Base-by-base conservation (phyloP, 2,888 invertebrate genomes). In the Sialis lutaria region DNA sequence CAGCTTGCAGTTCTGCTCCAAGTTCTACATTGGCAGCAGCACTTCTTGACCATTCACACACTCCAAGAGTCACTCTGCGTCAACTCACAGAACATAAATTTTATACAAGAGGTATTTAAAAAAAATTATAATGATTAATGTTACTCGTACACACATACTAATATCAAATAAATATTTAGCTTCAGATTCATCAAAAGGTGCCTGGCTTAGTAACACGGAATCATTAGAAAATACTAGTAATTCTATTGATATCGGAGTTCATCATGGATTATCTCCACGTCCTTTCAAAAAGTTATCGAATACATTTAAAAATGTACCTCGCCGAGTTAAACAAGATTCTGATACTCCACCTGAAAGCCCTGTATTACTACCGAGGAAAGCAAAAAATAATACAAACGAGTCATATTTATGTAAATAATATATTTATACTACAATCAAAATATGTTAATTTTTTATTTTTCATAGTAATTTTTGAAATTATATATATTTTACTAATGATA, bases 261-360 rank as follows among this genome's bases (percentile, higher is more conserved):
- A 65, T 10, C 66, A 67, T 50, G 68, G 69, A 33, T 73, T 76
- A 56, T 82, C 82, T 1, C 83, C 84, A 43, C 70, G 82, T 44
- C 79, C 82, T 4, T 63, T 74, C 53, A 82, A 82, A 60, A 79
- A 82, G 46, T 72, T 82, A 55, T 62, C 63, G 10, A 59, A 60
- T 10, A 64, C 62, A 54, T 55, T 65, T 48, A 65, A 64, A 52
- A 60, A 57, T 52, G 58, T 60, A 32, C 63, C 65, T 3, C 59
- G 60, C 46, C 57, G 63, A 48, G 59, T 61, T 10, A 61, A 62
- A 40, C 64, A 64, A 49, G 49, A 53, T 8, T 56, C 58, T 8
- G 65, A 64, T 48, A 64, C 64, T 33, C 64, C 65, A 13, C 64
- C 65, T 6, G 64, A 64, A 50, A 65, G 64, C 54, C 64, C 64